Percentiles rank a stretch among this genome's conserved stretches.
Conservation (phyloP, 2,888 invertebrate species). For the Drosophila imparisetae region DNA sequence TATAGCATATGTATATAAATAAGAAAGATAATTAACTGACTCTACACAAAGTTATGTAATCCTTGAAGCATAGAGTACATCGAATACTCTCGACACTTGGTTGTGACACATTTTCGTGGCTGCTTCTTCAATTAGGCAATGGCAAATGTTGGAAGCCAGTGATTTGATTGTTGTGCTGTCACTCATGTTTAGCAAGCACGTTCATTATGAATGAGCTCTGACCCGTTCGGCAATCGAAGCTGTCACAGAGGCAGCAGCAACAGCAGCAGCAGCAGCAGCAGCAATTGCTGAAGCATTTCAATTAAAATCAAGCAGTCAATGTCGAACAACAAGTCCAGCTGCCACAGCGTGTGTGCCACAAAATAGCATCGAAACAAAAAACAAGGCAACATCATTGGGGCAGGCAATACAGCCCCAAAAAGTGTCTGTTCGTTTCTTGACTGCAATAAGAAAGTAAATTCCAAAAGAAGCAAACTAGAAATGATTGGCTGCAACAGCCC, state of each 20-base stretch:
- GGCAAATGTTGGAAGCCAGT: conserved; percentile 32
- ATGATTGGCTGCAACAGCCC: conserved; percentile 32
- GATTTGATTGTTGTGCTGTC: conserved; percentile 54
- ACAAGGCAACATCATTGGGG: conserved; percentile 2
- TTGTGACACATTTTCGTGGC: conserved; percentile 1
- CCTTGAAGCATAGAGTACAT: too few relatives aligned
- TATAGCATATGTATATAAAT: background rate
- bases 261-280: conserved; percentile 7
- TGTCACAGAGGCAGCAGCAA: conserved; percentile 2
- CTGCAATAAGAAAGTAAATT: conserved; percentile 35
- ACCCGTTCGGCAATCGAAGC: conserved; percentile 61
- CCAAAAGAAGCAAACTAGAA: conserved; percentile 25
- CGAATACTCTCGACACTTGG: background rate
- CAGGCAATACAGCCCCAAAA: background rate
- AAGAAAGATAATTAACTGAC: background rate
- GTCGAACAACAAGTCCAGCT: conserved; percentile 35
- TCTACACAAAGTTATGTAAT: background rate
- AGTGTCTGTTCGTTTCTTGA: conserved; percentile 37
- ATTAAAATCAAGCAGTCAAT: conserved; percentile 68
- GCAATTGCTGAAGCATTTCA: conserved; percentile 69
- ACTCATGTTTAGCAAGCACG: conserved; percentile 60
- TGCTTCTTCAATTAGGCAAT: conserved; percentile 51
- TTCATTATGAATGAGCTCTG: conserved; percentile 70
- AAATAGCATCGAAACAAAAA: conserved; percentile 31
- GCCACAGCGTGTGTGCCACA: conserved; percentile 52